phyloP scores from a whole-genome alignment of 2,888 invertebrate genomes.

The Drosophila flavopinicola region DNA sequence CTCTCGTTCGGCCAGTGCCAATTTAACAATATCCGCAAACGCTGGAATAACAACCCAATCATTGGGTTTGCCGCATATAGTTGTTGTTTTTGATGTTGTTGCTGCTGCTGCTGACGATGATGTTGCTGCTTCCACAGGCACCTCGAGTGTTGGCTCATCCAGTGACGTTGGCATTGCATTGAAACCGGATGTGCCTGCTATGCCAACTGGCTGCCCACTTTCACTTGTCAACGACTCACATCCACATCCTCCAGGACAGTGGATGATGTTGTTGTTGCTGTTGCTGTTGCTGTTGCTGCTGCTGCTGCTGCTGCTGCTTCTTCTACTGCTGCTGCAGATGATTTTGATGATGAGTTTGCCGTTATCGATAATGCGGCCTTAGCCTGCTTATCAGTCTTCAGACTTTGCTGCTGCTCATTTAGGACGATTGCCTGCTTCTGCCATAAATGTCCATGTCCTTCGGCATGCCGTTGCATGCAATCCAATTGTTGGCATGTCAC shows the following conservation, averaged over 20 bases:
- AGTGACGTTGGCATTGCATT: constrained; percentile 45
- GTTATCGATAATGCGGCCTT: constrained; percentile 40
- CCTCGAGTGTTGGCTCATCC: constrained; percentile 21
- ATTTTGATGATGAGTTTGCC: constrained; percentile 54
- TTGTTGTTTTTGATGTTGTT: constrained; percentile 33
- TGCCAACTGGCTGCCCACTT: constrained; percentile 45
- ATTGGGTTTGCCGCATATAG: constrained; percentile 76
- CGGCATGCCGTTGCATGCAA: constrained; percentile 85
- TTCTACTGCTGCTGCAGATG: constrained; percentile 43
- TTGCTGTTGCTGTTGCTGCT: constrained; percentile 1
- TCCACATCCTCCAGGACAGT: constrained; percentile 34
- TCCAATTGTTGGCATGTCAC: constrained; percentile 85
- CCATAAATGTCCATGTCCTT: constrained; percentile 85
- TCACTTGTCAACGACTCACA: constrained; percentile 36
- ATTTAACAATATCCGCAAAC: constrained; percentile 85
- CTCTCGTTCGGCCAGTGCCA: constrained; percentile 84
- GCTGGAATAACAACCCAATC: constrained; percentile 85
- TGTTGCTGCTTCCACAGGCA: constrained; percentile 26
- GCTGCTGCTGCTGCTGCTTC: constrained; percentile 8
- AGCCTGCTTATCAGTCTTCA: constrained; percentile 66
- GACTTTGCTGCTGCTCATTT: constrained; percentile 79
- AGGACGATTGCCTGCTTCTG: constrained; percentile 84
- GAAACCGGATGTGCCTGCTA: constrained; percentile 64
- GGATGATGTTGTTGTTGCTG: constrained; percentile 38
- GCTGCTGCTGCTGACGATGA: constrained; percentile 9